phyloP scores from a whole-genome alignment of 2,888 invertebrate genomes.

The Boloria selene region DNA sequence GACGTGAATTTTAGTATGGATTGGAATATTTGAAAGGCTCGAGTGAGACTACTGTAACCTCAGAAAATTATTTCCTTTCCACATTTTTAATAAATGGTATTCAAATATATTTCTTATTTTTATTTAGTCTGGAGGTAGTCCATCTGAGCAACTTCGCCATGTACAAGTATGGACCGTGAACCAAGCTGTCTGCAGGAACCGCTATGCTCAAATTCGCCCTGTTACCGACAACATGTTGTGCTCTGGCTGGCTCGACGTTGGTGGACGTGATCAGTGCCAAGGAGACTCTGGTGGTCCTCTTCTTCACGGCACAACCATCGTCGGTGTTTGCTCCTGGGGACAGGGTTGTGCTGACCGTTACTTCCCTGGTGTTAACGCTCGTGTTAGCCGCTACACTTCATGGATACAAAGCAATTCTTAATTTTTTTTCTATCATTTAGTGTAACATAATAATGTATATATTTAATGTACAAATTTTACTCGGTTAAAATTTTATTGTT shows the following conservation, averaged over 20 bases:
- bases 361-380: conserved; percentile 53
- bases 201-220: conserved; percentile 44
- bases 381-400: conserved; percentile 51
- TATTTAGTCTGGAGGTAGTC: conserved; percentile 20
- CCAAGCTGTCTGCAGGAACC: conserved; percentile 46
- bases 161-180: conserved; percentile 54
- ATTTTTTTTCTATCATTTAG: not conserved
- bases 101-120: not conserved
- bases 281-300: conserved; percentile 66
- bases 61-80: too few relatives aligned
- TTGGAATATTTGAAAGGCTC: too few relatives aligned
- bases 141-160: conserved; percentile 43
- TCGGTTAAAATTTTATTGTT: too few relatives aligned
- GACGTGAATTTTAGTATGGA: too few relatives aligned
- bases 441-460: too few relatives aligned
- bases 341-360: conserved; percentile 46
- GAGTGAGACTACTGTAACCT: too few relatives aligned
- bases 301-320: conserved; percentile 53
- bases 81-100: not conserved
- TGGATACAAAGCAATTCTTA: conserved; percentile 58
- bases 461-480: too few relatives aligned
- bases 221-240: conserved; percentile 61
- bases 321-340: conserved; percentile 50
- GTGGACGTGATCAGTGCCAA: conserved; percentile 65
- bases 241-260: conserved; percentile 58